phyloP scores from a whole-genome alignment of 2,113 vertebrate genomes.

The Cottus gobio region DNA sequence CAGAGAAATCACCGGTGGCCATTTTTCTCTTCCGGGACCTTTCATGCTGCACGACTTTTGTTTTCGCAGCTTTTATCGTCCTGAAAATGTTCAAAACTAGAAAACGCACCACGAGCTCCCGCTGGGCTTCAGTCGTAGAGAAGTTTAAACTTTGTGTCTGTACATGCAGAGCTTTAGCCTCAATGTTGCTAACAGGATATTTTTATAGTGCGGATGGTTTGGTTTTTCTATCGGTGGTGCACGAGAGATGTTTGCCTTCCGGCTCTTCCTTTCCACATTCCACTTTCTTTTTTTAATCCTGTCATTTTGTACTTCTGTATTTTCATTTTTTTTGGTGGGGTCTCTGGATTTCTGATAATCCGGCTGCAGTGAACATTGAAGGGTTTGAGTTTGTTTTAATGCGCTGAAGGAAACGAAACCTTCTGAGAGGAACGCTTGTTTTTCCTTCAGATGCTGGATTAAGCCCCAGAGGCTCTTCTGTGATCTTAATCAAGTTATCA shows the following conservation, averaged over 20 bases:
- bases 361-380: background rate
- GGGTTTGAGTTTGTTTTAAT: background rate
- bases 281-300: conserved; percentile 15
- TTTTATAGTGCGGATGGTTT: conserved; percentile 24
- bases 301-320: conserved; percentile 13
- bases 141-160: background rate
- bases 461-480: background rate
- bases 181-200: conserved; percentile 25
- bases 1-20: background rate
- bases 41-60: background rate
- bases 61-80: background rate
- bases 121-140: background rate
- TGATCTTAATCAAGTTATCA: background rate
- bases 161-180: conserved; percentile 11
- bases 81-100: background rate
- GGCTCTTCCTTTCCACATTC: conserved; percentile 8
- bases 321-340: background rate
- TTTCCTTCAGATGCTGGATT: too few relatives aligned
- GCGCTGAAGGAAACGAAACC: too few relatives aligned
- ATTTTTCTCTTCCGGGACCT: background rate
- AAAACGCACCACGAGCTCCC: background rate
- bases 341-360: background rate
- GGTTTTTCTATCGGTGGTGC: conserved; percentile 13
- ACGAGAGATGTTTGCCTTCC: background rate
- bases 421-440: background rate